These are phyloP conservation scores for Heliconius charithonia DNA, from an alignment of 2,888 invertebrate species.

Conservation along the genomic window DNA sequence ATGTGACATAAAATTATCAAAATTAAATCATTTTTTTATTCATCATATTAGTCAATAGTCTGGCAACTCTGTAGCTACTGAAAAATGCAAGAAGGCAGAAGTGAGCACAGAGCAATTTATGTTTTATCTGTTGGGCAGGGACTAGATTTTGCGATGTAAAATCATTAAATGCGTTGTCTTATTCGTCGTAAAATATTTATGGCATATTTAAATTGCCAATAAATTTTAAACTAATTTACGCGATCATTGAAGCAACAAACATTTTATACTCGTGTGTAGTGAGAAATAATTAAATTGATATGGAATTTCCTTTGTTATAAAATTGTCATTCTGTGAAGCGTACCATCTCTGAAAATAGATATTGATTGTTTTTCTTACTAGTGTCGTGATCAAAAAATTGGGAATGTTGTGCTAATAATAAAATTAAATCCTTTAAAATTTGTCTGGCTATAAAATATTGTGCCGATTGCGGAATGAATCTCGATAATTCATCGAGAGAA, in stretches of 20 bases:
- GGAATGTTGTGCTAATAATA: conserved; percentile 46
- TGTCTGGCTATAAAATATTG: conserved; percentile 46
- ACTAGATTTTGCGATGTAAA: conserved; percentile 38
- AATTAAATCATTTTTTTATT: not conserved
- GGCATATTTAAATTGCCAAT: conserved; percentile 23
- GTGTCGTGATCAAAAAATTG: conserved; percentile 59
- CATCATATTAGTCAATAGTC: not conserved
- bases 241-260: conserved; percentile 11
- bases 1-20: no score
- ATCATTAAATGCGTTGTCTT: conserved; percentile 43
- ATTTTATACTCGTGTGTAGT: conserved; percentile 5
- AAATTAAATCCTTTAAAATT: conserved; percentile 44
- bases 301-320: conserved; percentile 39
- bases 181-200: conserved; percentile 29
- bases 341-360: conserved; percentile 56
- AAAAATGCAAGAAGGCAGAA: not conserved
- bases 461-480: conserved; percentile 71
- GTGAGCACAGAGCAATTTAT: conserved; percentile 7
- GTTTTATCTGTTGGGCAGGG: conserved; percentile 31
- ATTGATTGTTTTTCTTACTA: conserved; percentile 66
- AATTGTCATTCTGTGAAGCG: conserved; percentile 37
- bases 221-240: conserved; percentile 26
- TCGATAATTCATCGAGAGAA: conserved; percentile 77
- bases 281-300: conserved; percentile 8
- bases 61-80: conserved; percentile 3